Base-by-base conservation (phyloP, 2,797 vertebrate species). In the Amblyraja radiata region DNA sequence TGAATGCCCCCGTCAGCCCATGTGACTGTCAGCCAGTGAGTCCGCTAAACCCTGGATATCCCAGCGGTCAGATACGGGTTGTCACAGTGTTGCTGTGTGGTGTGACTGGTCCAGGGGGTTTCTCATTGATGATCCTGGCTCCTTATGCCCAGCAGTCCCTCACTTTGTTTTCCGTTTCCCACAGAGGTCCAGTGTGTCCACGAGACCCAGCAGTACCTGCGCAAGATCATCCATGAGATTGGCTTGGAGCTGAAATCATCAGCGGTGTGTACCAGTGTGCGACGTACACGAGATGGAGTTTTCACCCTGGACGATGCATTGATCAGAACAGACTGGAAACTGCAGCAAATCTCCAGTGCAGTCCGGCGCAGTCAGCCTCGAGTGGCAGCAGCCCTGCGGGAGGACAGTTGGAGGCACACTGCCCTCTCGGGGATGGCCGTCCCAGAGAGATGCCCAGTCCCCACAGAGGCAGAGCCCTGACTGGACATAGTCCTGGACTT, bases 101-200 rank as follows among this genome's bases (percentile, higher is more conserved):
- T 23, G 5, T 73, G 18, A 73, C 23, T 73, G 18, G 71, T 21
- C 18, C 71, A 73, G 71, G 18, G 18, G 21, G 0, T 65, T 65
- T 46, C 39, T 46, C 14, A n/a, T n/a, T n/a, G n/a, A n/a, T n/a
- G n/a, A n/a, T 46, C 83, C 6, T 77, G 6, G 77, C n/a, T 8
- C 28, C 78, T 36, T 36, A 78, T 21, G 94, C 86, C 94, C 54
- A 91, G 92, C 36, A 46, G 7, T 88, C 1, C 4, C 71, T 73
- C 9, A 65, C 14, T 65, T 16, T 65, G 54, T 73, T 78, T 36
- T 93, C 10, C 93, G 25, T 32, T 94, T 84, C 25, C 16, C 93
- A 14, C 95, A 99, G 99, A 99, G 96, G 96, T 99, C 92, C 98
- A 97, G n/a, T 99, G 98, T 93, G 74, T 99, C 93, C 98, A 99